These are phyloP conservation scores for Rhimphoctona megacephalus DNA, from an alignment of 2,888 invertebrate species.

Conservation along the genomic window DNA sequence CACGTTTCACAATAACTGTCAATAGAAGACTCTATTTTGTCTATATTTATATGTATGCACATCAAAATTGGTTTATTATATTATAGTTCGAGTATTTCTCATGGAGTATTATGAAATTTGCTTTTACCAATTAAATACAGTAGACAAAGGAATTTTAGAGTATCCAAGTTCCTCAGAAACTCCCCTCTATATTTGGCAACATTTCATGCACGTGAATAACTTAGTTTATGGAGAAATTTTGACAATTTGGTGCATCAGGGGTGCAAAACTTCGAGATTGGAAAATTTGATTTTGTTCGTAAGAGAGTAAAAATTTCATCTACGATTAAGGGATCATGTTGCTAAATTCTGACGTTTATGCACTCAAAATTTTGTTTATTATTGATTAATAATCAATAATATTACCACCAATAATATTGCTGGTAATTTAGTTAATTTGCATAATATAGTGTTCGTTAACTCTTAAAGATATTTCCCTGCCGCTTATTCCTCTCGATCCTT, in stretches of 20 bases:
- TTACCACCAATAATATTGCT: no score
- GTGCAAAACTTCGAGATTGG: not conserved
- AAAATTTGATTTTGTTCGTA: not conserved
- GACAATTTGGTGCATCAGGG: not conserved
- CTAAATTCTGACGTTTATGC: not conserved
- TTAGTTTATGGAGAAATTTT: not conserved
- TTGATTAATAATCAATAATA: no score
- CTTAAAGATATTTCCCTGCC: not conserved
- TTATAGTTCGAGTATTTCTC: not conserved
- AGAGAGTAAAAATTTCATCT: not conserved
- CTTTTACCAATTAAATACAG: not conserved
- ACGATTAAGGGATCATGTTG: not conserved
- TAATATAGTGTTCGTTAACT: not conserved
- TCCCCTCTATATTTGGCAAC: not conserved
- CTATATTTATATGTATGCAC: slow-evolving; percentile 14
- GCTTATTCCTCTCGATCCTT: not conserved
- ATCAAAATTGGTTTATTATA: slow-evolving; percentile 9
- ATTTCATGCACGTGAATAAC: not conserved
- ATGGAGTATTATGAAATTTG: not conserved
- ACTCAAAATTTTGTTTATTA: not conserved
- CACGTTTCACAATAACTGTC: slow-evolving; percentile 50
- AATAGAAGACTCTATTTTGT: slow-evolving; percentile 25
- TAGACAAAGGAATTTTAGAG: not conserved
- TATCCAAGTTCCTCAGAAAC: not conserved
- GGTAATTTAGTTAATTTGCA: not conserved